Evolutionary conservation across 2,797 vertebrate genomes (phyloP).

Genomic region (Paguma larvata): DNA sequence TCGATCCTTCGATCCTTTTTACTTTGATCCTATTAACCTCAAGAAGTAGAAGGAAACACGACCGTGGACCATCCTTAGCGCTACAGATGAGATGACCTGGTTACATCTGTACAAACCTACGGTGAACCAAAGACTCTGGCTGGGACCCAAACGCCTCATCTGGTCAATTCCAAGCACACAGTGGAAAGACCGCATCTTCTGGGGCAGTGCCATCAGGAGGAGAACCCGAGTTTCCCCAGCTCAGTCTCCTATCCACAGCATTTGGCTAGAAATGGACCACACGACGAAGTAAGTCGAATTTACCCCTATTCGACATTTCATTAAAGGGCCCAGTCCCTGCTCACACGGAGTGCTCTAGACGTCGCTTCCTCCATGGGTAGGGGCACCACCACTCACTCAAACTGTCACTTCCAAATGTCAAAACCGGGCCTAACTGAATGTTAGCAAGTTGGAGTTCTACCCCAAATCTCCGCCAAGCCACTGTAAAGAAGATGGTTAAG

Average conservation of each 20-base stretch:
- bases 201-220: not conserved
- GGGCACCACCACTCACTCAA: not conserved
- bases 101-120: conserved; percentile 23
- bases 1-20: too few species aligned
- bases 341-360: not conserved
- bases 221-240: not conserved
- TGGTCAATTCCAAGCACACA: not conserved
- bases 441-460: not conserved
- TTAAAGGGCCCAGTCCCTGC: conserved; percentile 8
- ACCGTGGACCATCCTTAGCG: not conserved
- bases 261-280: not conserved
- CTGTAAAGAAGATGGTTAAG: not conserved
- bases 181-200: not conserved
- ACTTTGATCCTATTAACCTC: not conserved
- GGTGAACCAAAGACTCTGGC: not conserved
- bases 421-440: not conserved
- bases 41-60: not conserved
- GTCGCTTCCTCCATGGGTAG: not conserved
- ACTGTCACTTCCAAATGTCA: not conserved
- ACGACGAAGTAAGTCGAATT: not conserved
- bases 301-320: not conserved
- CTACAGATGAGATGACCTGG: not conserved
- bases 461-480: not conserved
- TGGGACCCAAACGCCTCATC: not conserved
- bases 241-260: not conserved